Percentiles rank a stretch among this genome's conserved stretches.
phyloP scores from a whole-genome alignment of 2,888 invertebrate genomes.

The Caprella mutica region DNA sequence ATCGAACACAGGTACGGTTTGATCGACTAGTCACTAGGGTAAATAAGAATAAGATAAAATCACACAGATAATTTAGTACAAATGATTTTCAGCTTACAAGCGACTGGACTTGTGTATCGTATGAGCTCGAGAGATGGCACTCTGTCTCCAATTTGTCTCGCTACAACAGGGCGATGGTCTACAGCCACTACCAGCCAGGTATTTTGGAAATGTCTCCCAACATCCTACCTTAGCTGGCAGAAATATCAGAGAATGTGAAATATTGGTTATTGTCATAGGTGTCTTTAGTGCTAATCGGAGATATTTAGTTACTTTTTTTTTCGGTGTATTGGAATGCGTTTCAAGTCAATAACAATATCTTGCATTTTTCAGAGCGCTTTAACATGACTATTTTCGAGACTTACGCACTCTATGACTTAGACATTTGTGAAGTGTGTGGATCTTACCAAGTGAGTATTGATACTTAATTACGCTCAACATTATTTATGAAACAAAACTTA shows the following conservation, averaged over 20 bases:
- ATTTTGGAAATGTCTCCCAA: neutral
- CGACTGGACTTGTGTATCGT: slow-evolving; percentile 17
- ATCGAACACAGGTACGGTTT: no score
- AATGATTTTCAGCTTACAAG: slow-evolving; percentile 26
- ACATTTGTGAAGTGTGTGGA: slow-evolving; percentile 33
- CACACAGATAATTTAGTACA: no score
- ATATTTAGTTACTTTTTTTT: neutral
- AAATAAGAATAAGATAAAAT: no score
- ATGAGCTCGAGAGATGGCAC: slow-evolving; percentile 43
- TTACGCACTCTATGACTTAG: slow-evolving; percentile 26
- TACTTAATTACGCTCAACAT: neutral
- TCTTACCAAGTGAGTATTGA: slow-evolving; percentile 25
- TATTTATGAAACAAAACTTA: no score
- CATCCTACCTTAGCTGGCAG: no score
- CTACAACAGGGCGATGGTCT: slow-evolving; percentile 45
- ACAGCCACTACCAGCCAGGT: slow-evolving; percentile 34
- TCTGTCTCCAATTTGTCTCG: slow-evolving; percentile 49
- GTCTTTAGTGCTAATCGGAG: no score
- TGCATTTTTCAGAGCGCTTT: slow-evolving; percentile 32
- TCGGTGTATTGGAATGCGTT: neutral
- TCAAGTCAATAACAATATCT: neutral
- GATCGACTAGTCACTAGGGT: no score
- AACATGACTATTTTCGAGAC: slow-evolving; percentile 31
- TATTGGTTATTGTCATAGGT: no score
- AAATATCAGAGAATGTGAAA: no score